Evolutionary conservation across 2,888 invertebrate genomes (phyloP), one percentile per base, ranked within the genome.

Genomic region (Podotricha telesiphe): DNA sequence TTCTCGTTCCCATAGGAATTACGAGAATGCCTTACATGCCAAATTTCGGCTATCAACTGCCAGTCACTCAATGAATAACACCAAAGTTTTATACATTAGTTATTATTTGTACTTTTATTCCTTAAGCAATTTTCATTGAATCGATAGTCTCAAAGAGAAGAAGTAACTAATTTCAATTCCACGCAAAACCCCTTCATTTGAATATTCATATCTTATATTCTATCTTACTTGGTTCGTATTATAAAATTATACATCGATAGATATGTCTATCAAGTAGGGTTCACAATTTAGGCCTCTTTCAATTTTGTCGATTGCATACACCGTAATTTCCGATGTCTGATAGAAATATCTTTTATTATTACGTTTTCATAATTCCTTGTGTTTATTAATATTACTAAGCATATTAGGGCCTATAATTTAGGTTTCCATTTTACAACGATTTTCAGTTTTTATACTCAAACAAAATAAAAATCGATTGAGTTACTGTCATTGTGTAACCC

Each of bases 271-370:
- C 61, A 65, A 56, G 68, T 63, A 65, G 63, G 63, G 64, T 70
- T 81, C 81, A 79, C 80, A 82, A 82, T 82, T 84, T 83, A 81
- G 81, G 81, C 82, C 85, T 62, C 48, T 47, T 86, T 84, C 86
- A 82, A 87, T 87, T 83, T 84, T 74, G 77, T 77, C 81, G 82
- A 82, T 86, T 82, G 82, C 83, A 79, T 78, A 82, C 82, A 80
- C 80, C 67, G 79, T 83, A 82, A 86, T 85, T 84, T 86, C 86
- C 86, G 83, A 83, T 78, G 81, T 80, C 81, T 82, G 85, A 85
- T 84, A 80, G 81, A 80, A 82, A 82, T 85, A 82, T 78, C 80
- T 80, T 80, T 81, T 78, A 77, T 77, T 82, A 82, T 79, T 76
- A 72, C 76, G 6, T 45, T 47, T 62, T 19, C 10, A 0, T 10